Base-by-base conservation (phyloP, 1,140 invertebrate genomes). In the Paraescarpia echinospica region DNA sequence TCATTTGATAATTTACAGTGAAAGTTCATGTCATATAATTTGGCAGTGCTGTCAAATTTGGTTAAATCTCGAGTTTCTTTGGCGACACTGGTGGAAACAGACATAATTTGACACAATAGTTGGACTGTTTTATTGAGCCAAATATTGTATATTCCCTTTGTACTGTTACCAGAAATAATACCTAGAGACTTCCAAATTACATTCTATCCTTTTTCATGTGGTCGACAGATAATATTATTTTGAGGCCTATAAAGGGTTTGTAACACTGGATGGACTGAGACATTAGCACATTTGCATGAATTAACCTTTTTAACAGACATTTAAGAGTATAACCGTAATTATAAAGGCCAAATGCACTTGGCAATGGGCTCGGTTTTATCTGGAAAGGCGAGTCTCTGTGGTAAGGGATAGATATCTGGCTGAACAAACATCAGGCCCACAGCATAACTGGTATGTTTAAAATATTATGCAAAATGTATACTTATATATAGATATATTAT, bases 391-490 rank as follows among this genome's bases (percentile, higher is more conserved):
- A 41, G 59, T 77, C 59, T 18, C 59, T 77, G 59, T 77, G 59
- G 59, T 77, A 77, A 77, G 59, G 48, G 59, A 18, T 77, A 77
- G 22, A 77, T 77, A 77, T 77, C 59, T 77, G 59, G 9, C 4
- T 77, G 59, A 18, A 77, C 2, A 18, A 77, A 18, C 59, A 77
- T 77, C 59, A 77, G 59, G 59, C 8, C 59, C 59, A 77, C 59
- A 77, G 59, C 27, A 31, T 31, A 12, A 77, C 59, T 77, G 59
- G 59, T 77, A 77, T 77, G 59, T 77, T 77, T 77, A 77, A 14
- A 77, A 77, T 77, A 77, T 77, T 77, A 77, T 77, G 59, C 59
- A 77, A 77, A 77, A 77, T 77, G 59, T 77, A 77, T 77, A 77
- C 59, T 77, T 77, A 77, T 77, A 77, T 77, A 77, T 77, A 27